Conservation (phyloP, 2,888 invertebrate species). For the Chrysotoxum bicinctum region DNA sequence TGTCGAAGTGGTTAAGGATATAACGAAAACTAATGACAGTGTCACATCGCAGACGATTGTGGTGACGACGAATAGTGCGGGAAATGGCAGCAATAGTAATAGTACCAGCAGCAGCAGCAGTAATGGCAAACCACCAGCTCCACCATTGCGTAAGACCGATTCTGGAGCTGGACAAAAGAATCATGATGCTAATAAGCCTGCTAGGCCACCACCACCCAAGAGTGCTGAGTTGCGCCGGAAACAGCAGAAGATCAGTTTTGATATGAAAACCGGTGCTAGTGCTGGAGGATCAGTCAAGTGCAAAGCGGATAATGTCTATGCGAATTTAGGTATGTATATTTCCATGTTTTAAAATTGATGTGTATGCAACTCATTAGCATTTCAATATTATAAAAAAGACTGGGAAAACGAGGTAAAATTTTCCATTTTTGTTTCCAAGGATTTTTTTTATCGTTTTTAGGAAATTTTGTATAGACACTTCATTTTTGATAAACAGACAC, state of each 20-base stretch:
- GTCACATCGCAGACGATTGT: slow-evolving; percentile 79
- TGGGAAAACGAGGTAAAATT: neutral
- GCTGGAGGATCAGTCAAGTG: slow-evolving; percentile 79
- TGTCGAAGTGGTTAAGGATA: slow-evolving; percentile 89
- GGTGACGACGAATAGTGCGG: slow-evolving; percentile 76
- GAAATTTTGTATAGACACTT: too few species aligned
- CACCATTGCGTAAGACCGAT: slow-evolving; percentile 85
- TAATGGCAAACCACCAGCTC: slow-evolving; percentile 87
- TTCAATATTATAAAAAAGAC: neutral
- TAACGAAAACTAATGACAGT: slow-evolving; percentile 81
- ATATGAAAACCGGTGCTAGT: slow-evolving; percentile 73
- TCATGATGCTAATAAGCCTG: slow-evolving; percentile 85
- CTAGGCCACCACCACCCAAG: slow-evolving; percentile 89
- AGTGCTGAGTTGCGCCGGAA: slow-evolving; percentile 85
- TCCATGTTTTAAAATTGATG: neutral
- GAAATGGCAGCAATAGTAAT: slow-evolving; percentile 8
- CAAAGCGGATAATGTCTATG: slow-evolving; percentile 87
- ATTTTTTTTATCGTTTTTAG: too few species aligned
- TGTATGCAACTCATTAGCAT: neutral
- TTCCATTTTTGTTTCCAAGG: too few species aligned
- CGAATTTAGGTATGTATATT: slow-evolving; percentile 85
- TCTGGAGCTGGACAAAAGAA: slow-evolving; percentile 76
- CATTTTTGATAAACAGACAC: too few species aligned
- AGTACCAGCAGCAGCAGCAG: neutral
- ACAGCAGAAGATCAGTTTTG: slow-evolving; percentile 82